Evolutionary conservation across 2,888 invertebrate species (phyloP), one percentile per base, ranked within the genome.

Genomic region (Cheilosia pagana): DNA sequence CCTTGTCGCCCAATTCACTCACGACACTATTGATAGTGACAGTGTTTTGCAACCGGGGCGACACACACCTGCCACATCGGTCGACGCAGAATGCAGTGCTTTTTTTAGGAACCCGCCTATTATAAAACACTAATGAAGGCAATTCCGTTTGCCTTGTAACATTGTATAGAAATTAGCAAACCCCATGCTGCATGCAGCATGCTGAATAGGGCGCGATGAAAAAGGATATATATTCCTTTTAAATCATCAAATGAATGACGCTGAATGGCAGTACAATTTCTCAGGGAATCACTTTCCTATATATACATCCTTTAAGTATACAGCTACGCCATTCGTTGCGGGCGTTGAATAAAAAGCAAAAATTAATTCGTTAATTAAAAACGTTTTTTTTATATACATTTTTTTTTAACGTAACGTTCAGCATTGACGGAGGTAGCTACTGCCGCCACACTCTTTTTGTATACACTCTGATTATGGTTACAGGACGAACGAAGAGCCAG

Each of bases 341-440:
- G 85, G 85, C 75, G 85, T 85, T 79, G 81, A 85, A 85, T 85
- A 85, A 85, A 85, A 81, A 85, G 67, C 81, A 75, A 81, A 85
- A 85, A 81, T 85, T 85, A 85, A 85, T 85, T 85, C 75, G 85
- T 85, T 85, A 85, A 85, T 85, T 85, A 85, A 85, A 81, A 85
- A 71, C 85, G 71, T 35, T 35, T 35, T 35, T 12, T 35, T 12
- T 75, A 2, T 28, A 0, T 8, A 2, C 28, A 2, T 3, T 79
- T 79, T 76, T 68, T 70, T 79, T 2, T 63, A 41, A 50, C 85
- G 6, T 63, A 41, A 50, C 85, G 65, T 85, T 85, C 81, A 70
- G 62, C 67, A 81, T 85, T 76, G 53, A 71, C 52, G 78, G 21
- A 35, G 62, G 35, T 48, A 14, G 41, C 70, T 59, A 39, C 71